Conservation (phyloP, 2,113 vertebrate genomes). For the Serilophus lunatus region DNA sequence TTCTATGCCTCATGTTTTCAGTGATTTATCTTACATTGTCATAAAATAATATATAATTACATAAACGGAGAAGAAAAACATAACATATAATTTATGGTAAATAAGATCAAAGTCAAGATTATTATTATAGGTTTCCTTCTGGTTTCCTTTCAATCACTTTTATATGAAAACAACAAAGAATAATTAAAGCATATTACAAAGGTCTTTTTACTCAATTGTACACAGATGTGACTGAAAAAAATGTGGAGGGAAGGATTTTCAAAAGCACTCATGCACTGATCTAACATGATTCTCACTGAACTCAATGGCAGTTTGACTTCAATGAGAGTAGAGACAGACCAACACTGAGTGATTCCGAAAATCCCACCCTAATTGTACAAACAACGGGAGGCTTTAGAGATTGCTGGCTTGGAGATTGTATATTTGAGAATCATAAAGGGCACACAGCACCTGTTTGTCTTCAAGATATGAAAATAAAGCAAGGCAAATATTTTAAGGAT, state of each 20-base stretch:
- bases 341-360: constrained; percentile 2
- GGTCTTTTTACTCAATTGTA: constrained; percentile 37
- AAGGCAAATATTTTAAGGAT: constrained; percentile 66
- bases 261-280: not conserved
- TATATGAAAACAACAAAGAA: constrained; percentile 35
- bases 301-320: not conserved
- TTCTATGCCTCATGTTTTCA: not conserved
- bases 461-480: constrained; percentile 69
- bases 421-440: constrained; percentile 66
- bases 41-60: constrained; percentile 29
- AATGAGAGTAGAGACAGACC: constrained; percentile 7
- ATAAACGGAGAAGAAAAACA: constrained; percentile 20
- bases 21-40: constrained; percentile 1
- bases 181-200: constrained; percentile 50
- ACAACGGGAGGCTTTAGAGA: constrained; percentile 57
- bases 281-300: not conserved
- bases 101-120: constrained; percentile 48
- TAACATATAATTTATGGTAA: constrained; percentile 14
- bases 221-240: constrained; percentile 27
- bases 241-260: not conserved
- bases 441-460: constrained; percentile 63
- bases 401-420: constrained; percentile 43
- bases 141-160: constrained; percentile 46
- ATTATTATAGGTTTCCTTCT: constrained; percentile 31
- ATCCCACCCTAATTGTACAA: constrained; percentile 62